Evolutionary conservation across 2,113 vertebrate genomes (phyloP).

Genomic region (Anguilla rostrata): DNA sequence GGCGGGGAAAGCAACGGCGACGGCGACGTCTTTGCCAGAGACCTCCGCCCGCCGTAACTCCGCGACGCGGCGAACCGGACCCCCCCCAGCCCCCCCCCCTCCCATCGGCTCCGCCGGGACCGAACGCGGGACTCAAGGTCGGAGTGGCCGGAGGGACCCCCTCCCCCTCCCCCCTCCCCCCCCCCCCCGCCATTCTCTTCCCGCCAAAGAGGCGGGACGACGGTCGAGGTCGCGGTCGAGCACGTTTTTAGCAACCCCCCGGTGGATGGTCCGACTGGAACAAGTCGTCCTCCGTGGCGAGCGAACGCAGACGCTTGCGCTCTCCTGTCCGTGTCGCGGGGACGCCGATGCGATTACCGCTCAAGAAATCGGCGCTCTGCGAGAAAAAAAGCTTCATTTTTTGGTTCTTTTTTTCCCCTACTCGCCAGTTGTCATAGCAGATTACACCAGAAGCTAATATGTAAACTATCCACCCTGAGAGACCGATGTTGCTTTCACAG

Average conservation of each 20-base stretch:
- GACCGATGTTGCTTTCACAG: conserved; percentile 55
- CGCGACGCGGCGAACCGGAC: neutral
- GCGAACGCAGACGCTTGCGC: conserved; percentile 64
- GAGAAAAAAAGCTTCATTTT: neutral
- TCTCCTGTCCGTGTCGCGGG: conserved; percentile 58
- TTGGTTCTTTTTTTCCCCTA: neutral
- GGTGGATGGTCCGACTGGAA: neutral
- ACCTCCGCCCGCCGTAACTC: conserved; percentile 23
- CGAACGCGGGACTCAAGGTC: conserved; percentile 23
- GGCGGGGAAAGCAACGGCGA: conserved; percentile 54
- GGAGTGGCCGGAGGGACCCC: neutral
- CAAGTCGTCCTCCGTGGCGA: neutral
- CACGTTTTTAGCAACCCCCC: neutral
- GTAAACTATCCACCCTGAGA: conserved; percentile 67
- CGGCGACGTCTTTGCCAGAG: conserved; percentile 17
- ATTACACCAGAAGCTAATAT: conserved; percentile 63
- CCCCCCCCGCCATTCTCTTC: neutral
- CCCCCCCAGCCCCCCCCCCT: neutral
- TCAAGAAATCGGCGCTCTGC: conserved; percentile 65
- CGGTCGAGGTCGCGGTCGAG: too few species aligned
- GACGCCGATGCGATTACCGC: conserved; percentile 69
- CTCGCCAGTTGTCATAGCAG: conserved; percentile 46
- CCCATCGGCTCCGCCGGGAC: conserved; percentile 28
- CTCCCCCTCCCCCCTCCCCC: too few species aligned
- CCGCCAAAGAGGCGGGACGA: too few species aligned